phyloP scores from a whole-genome alignment of 2,888 invertebrate species.

The Orchestes rusci region DNA sequence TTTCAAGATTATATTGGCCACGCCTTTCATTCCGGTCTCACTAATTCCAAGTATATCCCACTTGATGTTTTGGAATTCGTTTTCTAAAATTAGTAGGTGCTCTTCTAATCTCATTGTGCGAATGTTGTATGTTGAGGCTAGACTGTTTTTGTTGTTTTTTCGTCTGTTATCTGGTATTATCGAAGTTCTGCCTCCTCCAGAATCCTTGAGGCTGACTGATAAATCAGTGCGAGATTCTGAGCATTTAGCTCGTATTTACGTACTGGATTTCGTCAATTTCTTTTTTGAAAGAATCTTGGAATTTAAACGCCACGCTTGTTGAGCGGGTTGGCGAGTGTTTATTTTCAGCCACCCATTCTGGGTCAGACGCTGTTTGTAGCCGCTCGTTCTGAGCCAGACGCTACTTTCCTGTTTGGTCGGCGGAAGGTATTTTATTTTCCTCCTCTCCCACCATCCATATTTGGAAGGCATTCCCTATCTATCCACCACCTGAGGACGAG shows the following conservation, averaged over 20 bases:
- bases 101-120: constrained; percentile 4
- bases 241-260: neutral
- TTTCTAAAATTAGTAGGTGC: constrained; percentile 2
- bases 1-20: constrained; percentile 1
- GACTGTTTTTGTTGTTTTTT: neutral
- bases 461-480: too few species aligned
- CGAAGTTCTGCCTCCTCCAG: constrained; percentile 1
- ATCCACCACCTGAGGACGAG: too few species aligned
- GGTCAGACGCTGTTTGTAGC: neutral
- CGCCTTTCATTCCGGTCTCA: constrained; percentile 3
- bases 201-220: constrained; percentile 1
- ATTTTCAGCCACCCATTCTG: neutral
- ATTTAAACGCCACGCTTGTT: neutral
- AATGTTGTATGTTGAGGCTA: constrained; percentile 2
- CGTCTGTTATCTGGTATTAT: constrained; percentile 1
- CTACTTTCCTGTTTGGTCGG: neutral
- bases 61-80: constrained; percentile 8
- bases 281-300: neutral
- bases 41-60: constrained; percentile 5
- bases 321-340: neutral
- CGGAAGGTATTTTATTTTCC: too few species aligned
- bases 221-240: neutral
- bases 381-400: neutral
- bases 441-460: too few species aligned
- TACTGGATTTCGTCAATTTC: neutral